These are phyloP conservation scores for Onychorhynchus coronatus DNA, from an alignment of 2,113 vertebrate genomes.

Conservation along the genomic window DNA sequence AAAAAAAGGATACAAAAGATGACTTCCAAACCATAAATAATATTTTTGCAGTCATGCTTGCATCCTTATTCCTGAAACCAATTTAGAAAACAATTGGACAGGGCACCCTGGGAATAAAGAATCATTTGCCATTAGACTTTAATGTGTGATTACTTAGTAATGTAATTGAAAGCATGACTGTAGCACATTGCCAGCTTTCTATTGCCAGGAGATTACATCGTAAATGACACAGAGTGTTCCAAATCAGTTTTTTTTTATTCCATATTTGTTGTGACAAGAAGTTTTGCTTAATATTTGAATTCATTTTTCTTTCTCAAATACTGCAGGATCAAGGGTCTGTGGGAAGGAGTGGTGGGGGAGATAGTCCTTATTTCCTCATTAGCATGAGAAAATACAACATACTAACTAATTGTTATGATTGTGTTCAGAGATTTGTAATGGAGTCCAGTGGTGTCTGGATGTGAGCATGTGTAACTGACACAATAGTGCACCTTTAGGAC, in stretches of 20 bases:
- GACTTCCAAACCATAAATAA: constrained; percentile 63
- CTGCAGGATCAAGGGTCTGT: background rate
- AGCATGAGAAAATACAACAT: background rate
- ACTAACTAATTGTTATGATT: background rate
- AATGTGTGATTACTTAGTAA: constrained; percentile 71
- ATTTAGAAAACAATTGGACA: constrained; percentile 72
- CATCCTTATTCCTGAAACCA: constrained; percentile 68
- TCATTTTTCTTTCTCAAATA: background rate
- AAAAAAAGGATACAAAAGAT: constrained; percentile 23
- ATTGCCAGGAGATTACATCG: constrained; percentile 64
- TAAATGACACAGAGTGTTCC: constrained; percentile 53
- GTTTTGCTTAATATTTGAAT: constrained; percentile 38
- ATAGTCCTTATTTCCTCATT: background rate
- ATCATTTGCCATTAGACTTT: constrained; percentile 72
- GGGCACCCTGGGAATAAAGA: constrained; percentile 58
- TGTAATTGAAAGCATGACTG: constrained; percentile 72
- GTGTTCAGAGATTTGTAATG: background rate
- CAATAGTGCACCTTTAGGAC: background rate
- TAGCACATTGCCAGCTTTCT: constrained; percentile 43
- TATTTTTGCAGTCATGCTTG: constrained; percentile 57
- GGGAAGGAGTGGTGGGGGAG: background rate
- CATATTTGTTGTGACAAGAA: constrained; percentile 47
- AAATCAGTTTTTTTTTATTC: constrained; percentile 6
- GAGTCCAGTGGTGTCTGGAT: background rate
- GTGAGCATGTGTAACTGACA: background rate